Evolutionary conservation across 2,888 invertebrate species (phyloP).

Genomic region (Salpingus planirostris): DNA sequence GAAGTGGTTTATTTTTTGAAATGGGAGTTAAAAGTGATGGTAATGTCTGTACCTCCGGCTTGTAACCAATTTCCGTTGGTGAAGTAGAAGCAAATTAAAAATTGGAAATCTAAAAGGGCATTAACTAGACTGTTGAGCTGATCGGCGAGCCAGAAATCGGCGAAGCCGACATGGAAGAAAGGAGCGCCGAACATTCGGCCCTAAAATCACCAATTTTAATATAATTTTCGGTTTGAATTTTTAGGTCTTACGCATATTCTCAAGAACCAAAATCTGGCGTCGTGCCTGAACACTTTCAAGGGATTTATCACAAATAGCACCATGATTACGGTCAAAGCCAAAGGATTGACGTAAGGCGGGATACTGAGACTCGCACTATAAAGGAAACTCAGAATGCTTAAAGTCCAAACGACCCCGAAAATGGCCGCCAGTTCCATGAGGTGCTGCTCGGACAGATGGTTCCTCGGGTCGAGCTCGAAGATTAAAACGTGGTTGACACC

Average conservation of each 20-base stretch:
- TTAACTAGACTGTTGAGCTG: constrained; percentile 71
- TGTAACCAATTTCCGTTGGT: constrained; percentile 51
- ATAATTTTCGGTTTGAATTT: background rate
- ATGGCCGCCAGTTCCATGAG: constrained; percentile 68
- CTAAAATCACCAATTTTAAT: constrained; percentile 35
- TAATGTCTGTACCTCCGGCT: constrained; percentile 38
- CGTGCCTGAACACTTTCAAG: constrained; percentile 62
- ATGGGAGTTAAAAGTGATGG: background rate
- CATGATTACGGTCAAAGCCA: constrained; percentile 60
- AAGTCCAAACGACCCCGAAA: constrained; percentile 67
- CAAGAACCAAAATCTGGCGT: constrained; percentile 69
- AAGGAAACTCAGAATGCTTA: constrained; percentile 58
- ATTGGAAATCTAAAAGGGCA: constrained; percentile 71
- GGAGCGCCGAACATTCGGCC: constrained; percentile 61
- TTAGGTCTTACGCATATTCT: constrained; percentile 47
- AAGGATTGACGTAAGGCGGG: constrained; percentile 68
- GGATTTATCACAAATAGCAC: constrained; percentile 67
- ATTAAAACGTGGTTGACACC: constrained; percentile 79
- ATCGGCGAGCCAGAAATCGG: constrained; percentile 82
- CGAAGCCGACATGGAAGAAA: constrained; percentile 70
- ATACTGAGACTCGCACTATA: constrained; percentile 56
- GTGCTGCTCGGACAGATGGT: constrained; percentile 68
- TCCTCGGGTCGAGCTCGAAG: constrained; percentile 72
- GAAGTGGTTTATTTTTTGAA: constrained; percentile 6
- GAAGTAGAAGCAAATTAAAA: constrained; percentile 67